Conservation (phyloP, 2,888 invertebrate species). For the Nesidiocoris tenuis region DNA sequence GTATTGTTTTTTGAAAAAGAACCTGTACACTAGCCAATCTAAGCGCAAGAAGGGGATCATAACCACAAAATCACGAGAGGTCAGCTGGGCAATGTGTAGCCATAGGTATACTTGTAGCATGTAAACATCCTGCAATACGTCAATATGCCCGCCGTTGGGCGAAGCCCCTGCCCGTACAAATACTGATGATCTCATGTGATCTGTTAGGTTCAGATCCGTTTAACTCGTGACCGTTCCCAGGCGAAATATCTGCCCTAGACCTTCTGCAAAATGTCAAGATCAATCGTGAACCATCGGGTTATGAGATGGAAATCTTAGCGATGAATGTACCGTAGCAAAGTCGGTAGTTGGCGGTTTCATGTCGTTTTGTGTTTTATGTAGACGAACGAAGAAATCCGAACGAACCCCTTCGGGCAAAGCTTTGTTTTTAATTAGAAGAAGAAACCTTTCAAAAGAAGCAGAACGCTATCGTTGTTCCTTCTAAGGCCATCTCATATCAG, state of each 20-base stretch:
- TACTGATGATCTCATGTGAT: neutral
- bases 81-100: neutral
- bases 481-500: too few relatives aligned
- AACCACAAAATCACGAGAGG: neutral
- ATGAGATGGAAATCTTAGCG: neutral
- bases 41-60: too few relatives aligned
- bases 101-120: too few relatives aligned
- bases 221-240: neutral
- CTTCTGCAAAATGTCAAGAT: neutral
- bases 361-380: too few relatives aligned
- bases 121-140: too few relatives aligned
- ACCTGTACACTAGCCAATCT: too few relatives aligned
- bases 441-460: neutral
- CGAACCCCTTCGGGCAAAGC: neutral
- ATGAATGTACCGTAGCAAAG: neutral
- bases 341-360: too few relatives aligned
- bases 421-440: neutral
- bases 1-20: too few relatives aligned
- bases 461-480: too few relatives aligned
- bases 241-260: neutral
- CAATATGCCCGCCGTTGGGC: too few relatives aligned
- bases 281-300: neutral
- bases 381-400: neutral
- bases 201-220: neutral
- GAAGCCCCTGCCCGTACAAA: too few relatives aligned